A percentile compares a stretch with the other conserved stretches of the same genome.
Evolutionary conservation across 2,113 vertebrate genomes (phyloP).

Genomic region (Neodon shergylaensis): DNA sequence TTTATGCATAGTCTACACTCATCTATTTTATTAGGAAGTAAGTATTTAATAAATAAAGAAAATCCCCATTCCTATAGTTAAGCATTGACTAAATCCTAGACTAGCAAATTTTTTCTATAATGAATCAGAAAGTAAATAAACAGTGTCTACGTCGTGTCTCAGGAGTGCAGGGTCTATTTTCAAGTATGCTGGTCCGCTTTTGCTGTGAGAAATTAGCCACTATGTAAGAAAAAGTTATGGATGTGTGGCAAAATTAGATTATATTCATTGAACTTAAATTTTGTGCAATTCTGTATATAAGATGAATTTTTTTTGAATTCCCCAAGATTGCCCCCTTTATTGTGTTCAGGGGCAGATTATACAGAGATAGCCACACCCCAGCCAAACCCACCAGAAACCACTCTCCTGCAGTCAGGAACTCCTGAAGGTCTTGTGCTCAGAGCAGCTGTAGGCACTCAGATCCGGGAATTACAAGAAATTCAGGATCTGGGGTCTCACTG

Average conservation of each 20-base stretch:
- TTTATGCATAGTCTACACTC: neutral
- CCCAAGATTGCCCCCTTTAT: too few species aligned
- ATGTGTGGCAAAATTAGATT: neutral
- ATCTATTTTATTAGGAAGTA: neutral
- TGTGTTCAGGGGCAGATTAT: too few species aligned
- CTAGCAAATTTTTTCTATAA: neutral
- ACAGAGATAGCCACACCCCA: too few species aligned
- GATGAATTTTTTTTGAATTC: too few species aligned
- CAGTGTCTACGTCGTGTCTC: neutral
- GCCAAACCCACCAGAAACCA: too few species aligned
- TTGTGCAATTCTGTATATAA: neutral
- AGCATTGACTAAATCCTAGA: neutral
- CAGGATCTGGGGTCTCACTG: too few species aligned
- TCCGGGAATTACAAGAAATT: too few species aligned
- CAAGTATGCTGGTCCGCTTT: fast-evolving
- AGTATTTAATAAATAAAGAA: slow-evolving; percentile 16
- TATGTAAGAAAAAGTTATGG: neutral
- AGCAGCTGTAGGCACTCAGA: too few species aligned
- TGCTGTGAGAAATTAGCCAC: neutral
- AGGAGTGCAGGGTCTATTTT: neutral
- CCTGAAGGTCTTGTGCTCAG: too few species aligned
- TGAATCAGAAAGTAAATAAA: neutral
- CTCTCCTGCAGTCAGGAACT: too few species aligned
- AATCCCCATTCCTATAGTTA: neutral
- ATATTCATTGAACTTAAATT: neutral